These are phyloP conservation scores for Eupelmus urozonus DNA, from an alignment of 2,888 invertebrate genomes.

Conservation along the genomic window DNA sequence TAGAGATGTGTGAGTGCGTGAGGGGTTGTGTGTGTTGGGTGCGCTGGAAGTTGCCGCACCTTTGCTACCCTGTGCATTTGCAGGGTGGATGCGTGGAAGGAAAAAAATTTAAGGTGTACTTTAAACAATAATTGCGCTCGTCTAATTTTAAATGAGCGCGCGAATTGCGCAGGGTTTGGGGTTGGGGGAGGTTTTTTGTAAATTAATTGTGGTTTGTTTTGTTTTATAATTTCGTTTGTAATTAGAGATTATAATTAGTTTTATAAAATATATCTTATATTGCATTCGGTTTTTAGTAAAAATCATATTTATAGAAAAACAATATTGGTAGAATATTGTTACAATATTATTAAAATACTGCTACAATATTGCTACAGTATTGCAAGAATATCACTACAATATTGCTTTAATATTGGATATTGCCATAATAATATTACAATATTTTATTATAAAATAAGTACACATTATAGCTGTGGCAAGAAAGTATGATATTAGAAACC, in stretches of 20 bases:
- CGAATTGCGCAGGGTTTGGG: conserved; percentile 35
- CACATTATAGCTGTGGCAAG: no score
- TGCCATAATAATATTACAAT: no score
- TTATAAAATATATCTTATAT: not conserved
- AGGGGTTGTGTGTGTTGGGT: not conserved
- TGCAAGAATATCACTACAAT: no score
- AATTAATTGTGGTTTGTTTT: not conserved
- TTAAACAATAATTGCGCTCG: conserved; percentile 54
- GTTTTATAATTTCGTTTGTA: not conserved
- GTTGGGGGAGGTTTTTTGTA: not conserved
- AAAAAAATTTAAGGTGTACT: conserved; percentile 45
- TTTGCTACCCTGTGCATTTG: conserved; percentile 55
- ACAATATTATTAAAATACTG: no score
- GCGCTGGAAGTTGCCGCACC: no score
- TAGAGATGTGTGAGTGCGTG: not conserved
- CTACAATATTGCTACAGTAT: no score
- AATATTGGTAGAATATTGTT: no score
- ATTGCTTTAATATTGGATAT: no score
- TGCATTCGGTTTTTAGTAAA: no score
- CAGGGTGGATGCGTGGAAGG: conserved; percentile 44
- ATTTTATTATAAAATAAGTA: no score
- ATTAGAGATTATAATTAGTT: not conserved
- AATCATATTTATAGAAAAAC: no score
- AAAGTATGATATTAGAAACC: no score
- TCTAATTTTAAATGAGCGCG: conserved; percentile 31